Evolutionary conservation across 2,113 vertebrate genomes (phyloP).

Genomic region (Carassius auratus): DNA sequence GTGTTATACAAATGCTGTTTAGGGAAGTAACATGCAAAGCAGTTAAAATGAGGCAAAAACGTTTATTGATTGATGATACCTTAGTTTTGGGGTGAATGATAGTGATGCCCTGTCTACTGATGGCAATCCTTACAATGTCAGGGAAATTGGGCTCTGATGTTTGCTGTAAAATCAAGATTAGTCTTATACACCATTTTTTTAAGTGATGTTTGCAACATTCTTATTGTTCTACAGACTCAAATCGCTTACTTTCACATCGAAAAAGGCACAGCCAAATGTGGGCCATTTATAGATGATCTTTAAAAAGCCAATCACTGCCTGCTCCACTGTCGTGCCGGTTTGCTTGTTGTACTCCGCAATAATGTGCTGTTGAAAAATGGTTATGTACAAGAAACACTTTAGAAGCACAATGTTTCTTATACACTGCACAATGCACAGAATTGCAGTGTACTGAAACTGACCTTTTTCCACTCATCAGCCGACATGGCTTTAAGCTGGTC

Average conservation of each 20-base stretch:
- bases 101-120: conserved; percentile 89
- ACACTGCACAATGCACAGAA: neutral
- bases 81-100: conserved; percentile 94
- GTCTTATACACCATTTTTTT: neutral
- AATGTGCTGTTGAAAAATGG: conserved; percentile 66
- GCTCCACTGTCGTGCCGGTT: conserved; percentile 77
- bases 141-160: conserved; percentile 88
- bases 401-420: neutral
- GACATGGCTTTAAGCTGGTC: conserved; percentile 84
- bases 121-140: conserved; percentile 89
- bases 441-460: conserved; percentile 53
- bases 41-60: neutral
- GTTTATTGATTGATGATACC: conserved; percentile 68
- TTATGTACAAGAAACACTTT: neutral
- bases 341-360: conserved; percentile 79
- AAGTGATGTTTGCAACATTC: neutral
- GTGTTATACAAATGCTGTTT: neutral
- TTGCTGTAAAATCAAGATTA: conserved; percentile 79
- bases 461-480: conserved; percentile 94
- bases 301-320: conserved; percentile 87
- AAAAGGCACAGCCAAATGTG: conserved; percentile 98
- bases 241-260: conserved; percentile 89
- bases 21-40: neutral
- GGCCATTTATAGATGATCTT: conserved; percentile 86
- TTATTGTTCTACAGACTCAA: neutral